Evolutionary conservation across 2,888 invertebrate species (phyloP).

Genomic region (Sphaerophoria taeniata): DNA sequence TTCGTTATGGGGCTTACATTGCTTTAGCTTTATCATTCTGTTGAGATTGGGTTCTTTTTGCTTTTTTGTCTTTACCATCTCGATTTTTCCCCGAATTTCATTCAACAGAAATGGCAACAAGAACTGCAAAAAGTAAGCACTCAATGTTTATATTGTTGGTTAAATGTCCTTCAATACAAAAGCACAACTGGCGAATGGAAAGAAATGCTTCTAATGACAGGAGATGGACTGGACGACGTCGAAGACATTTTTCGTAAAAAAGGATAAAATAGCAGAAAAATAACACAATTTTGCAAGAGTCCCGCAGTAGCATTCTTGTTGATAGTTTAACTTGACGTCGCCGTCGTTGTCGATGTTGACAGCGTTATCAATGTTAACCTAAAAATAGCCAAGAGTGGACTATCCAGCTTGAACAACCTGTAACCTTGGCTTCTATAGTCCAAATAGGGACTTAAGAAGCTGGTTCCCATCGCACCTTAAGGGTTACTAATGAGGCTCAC

Average conservation of each 20-base stretch:
- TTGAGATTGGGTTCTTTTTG: constrained; percentile 2
- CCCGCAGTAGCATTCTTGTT: constrained; percentile 62
- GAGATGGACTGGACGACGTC: constrained; percentile 53
- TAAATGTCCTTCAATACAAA: constrained; percentile 63
- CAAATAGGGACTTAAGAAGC: not conserved
- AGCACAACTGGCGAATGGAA: not conserved
- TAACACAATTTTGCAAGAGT: constrained; percentile 1
- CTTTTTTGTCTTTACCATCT: not conserved
- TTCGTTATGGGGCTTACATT: constrained; percentile 56
- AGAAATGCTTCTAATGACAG: constrained; percentile 52
- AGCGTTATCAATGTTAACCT: constrained; percentile 51
- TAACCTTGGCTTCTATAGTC: not conserved
- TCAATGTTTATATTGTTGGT: constrained; percentile 69
- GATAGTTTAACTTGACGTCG: not conserved
- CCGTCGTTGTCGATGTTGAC: constrained; percentile 42
- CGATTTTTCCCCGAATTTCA: constrained; percentile 2
- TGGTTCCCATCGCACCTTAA: too few relatives aligned
- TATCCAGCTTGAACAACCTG: not conserved
- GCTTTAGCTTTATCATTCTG: constrained; percentile 30
- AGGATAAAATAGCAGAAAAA: constrained; percentile 2
- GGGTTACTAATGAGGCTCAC: too few relatives aligned
- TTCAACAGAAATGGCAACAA: constrained; percentile 1
- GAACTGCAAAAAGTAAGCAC: constrained; percentile 66
- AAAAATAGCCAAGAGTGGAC: constrained; percentile 5
- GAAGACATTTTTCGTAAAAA: constrained; percentile 37